phyloP scores from a whole-genome alignment of 1,140 invertebrate genomes.

The Muscidifurax raptorellus region DNA sequence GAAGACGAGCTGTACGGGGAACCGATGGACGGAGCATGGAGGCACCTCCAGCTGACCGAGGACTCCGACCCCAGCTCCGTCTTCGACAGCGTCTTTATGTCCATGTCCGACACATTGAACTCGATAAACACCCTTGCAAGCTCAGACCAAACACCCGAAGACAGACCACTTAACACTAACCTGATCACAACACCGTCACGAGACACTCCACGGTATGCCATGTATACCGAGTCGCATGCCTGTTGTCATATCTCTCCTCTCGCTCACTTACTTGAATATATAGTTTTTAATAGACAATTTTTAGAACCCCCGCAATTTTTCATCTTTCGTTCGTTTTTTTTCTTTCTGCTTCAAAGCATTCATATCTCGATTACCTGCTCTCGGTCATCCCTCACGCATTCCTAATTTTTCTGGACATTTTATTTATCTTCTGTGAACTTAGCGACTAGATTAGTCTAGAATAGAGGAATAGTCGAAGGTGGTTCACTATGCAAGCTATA shows the following conservation, averaged over 20 bases:
- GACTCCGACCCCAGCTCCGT: constrained; percentile 69
- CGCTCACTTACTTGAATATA: background rate
- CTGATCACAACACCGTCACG: constrained; percentile 70
- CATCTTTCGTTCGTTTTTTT: background rate
- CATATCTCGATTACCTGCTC: background rate
- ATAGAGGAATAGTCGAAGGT: constrained; percentile 10
- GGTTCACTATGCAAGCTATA: background rate
- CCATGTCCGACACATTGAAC: constrained; percentile 75
- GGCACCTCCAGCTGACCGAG: constrained; percentile 67
- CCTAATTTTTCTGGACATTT: background rate
- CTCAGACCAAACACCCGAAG: constrained; percentile 74
- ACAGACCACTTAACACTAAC: constrained; percentile 72
- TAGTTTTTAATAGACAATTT: background rate
- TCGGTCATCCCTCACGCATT: background rate
- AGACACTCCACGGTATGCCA: constrained; percentile 72
- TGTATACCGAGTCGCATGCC: constrained; percentile 48
- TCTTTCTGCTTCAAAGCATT: background rate
- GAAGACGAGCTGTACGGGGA: constrained; percentile 66
- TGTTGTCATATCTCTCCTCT: constrained; percentile 15
- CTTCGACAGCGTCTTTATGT: constrained; percentile 75
- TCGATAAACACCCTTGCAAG: constrained; percentile 75
- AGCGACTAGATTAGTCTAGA: background rate
- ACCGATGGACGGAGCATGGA: constrained; percentile 60
- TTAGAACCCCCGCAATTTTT: background rate
- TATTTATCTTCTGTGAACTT: background rate